These are phyloP conservation scores for Crenuchus spilurus DNA, from an alignment of 2,797 vertebrate genomes.

Conservation along the genomic window DNA sequence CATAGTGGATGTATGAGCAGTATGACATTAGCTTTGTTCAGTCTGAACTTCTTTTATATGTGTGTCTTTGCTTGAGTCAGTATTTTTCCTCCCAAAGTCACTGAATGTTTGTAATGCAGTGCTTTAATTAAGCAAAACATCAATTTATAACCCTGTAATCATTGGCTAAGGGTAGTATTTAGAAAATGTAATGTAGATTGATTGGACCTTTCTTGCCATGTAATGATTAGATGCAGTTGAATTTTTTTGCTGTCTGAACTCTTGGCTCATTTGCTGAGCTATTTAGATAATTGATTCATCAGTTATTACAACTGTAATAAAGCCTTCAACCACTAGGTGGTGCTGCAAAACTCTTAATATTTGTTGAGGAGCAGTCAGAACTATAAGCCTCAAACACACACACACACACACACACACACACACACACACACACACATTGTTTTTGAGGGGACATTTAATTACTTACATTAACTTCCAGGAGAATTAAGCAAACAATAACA, in stretches of 20 bases:
- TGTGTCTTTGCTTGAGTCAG: not conserved
- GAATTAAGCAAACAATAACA: too few species aligned
- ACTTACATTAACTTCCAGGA: too few species aligned
- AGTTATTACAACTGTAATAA: conserved; percentile 18
- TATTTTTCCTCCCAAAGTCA: conserved; percentile 1
- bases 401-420: too few species aligned
- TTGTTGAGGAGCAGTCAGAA: not conserved
- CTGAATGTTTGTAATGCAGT: conserved; percentile 23
- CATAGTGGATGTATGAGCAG: too few species aligned
- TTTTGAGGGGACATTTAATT: too few species aligned
- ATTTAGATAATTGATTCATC: conserved; percentile 33
- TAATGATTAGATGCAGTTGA: conserved; percentile 32
- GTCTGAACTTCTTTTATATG: not conserved
- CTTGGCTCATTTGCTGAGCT: conserved; percentile 6
- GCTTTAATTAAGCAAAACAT: conserved; percentile 32
- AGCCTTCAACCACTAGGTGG: conserved; percentile 38
- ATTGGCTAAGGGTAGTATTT: conserved; percentile 32
- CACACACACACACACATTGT: too few species aligned
- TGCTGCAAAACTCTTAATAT: not conserved
- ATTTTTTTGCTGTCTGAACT: conserved; percentile 7
- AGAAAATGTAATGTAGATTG: conserved; percentile 23
- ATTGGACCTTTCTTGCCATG: conserved; percentile 1
- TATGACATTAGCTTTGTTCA: not conserved
- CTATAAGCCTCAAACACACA: not conserved
- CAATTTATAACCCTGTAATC: conserved; percentile 11